These are phyloP conservation scores for Salticus scenicus DNA, from an alignment of 2,888 invertebrate genomes.

Conservation along the genomic window DNA sequence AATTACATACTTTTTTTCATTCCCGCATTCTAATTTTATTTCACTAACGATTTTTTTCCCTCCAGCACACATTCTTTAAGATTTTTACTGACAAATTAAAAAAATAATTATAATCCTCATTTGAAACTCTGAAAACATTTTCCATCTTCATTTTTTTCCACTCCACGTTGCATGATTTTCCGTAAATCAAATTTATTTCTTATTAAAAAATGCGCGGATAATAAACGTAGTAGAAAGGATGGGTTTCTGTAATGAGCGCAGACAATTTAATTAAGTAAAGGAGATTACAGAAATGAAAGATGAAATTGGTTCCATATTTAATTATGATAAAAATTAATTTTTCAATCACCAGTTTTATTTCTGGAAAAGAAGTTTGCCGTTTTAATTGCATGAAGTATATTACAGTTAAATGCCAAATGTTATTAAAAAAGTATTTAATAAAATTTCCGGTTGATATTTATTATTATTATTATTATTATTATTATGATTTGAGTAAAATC, in stretches of 20 bases:
- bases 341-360: neutral
- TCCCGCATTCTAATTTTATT: too few species aligned
- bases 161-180: neutral
- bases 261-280: conserved; percentile 4
- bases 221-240: neutral
- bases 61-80: too few species aligned
- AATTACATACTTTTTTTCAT: too few species aligned
- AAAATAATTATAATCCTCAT: neutral
- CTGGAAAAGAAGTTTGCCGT: neutral
- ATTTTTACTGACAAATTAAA: neutral
- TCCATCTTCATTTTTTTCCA: neutral
- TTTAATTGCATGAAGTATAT: neutral
- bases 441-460: neutral
- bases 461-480: too few species aligned
- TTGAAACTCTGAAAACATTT: neutral
- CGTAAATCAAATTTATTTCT: neutral
- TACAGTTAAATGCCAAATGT: neutral
- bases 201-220: neutral
- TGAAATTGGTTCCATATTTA: conserved; percentile 3
- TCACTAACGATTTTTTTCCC: neutral
- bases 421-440: neutral
- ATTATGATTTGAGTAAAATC: too few species aligned
- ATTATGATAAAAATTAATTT: neutral
- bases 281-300: conserved; percentile 2
- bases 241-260: neutral